Evolutionary conservation across 1,140 invertebrate species (phyloP).

Genomic region (Vanessa tameamea): DNA sequence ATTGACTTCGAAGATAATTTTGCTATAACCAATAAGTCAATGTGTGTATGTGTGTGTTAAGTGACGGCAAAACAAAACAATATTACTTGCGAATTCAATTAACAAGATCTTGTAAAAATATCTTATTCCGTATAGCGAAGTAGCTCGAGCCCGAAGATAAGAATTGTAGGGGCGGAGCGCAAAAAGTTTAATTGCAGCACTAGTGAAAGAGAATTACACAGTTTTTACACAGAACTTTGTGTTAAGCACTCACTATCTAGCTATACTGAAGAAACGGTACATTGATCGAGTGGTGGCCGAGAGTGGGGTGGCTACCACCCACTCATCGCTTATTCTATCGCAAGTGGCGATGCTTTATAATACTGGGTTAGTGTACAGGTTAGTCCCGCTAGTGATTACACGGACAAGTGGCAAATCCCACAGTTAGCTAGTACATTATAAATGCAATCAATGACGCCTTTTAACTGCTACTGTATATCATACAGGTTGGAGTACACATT

Average conservation of each 20-base stretch:
- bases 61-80: slow-evolving; percentile 7
- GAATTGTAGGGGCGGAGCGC: background rate
- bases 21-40: background rate
- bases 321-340: too few species aligned
- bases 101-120: slow-evolving; percentile 12
- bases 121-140: background rate
- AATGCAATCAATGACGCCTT: too few species aligned
- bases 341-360: too few species aligned
- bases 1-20: background rate
- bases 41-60: background rate
- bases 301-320: background rate
- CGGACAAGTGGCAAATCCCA: too few species aligned
- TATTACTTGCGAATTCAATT: slow-evolving; percentile 19
- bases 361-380: too few species aligned
- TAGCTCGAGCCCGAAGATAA: background rate
- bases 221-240: slow-evolving; percentile 14
- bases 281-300: background rate
- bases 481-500: too few species aligned
- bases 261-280: background rate
- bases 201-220: slow-evolving; percentile 20
- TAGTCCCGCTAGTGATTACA: too few species aligned
- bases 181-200: slow-evolving; percentile 33
- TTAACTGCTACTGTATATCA: too few species aligned
- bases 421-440: too few species aligned
- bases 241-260: background rate